Base-by-base conservation (phyloP, 2,888 invertebrate genomes). In the Lasioglossum morio region DNA sequence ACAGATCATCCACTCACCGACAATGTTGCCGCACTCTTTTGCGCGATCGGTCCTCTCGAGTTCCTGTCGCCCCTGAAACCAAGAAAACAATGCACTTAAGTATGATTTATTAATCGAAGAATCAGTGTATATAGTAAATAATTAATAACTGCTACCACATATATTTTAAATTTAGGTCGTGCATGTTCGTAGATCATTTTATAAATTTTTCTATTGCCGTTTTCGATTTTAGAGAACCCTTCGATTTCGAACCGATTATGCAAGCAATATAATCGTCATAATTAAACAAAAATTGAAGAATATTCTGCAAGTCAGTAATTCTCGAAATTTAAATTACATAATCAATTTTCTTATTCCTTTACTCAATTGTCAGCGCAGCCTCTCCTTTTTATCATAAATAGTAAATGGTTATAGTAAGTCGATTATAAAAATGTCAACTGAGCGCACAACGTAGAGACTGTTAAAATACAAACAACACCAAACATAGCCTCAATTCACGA, bases 1-100 rank as follows among this genome's bases (percentile, higher is more conserved):
- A 85, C 84, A 86, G 73, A 88, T 86, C 70, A 34, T 83, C 48
- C 73, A 90, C 92, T 93, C 82, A 93, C 92, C 91, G 91, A 92
- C 91, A 91, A 92, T 79, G 81, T 81, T 82, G 85, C 75, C 74
- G 77, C 80, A 84, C 81, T 81, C 77, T 60, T 85, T 75, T 53
- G 63, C 72, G 77, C 30, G 43, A 75, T 60, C 66, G 78, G 40
- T 57, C 72, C 85, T 72, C 66, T 69, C 77, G 86, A 60, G 75
- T 82, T 81, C 34, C 82, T 87, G 75, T 43, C 72, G 83, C 27
- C 72, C 37, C 87, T 91, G 86, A 77, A 89, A 90, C 72, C 16
- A 57, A 57, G 16, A 27, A 74, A 80, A 82, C 46, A 63, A 72
- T 27, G 19, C 23, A 1, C 23, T 37, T 4, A 37, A 30, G 16